phyloP scores from a whole-genome alignment of 2,888 invertebrate species.

The Timema podura region DNA sequence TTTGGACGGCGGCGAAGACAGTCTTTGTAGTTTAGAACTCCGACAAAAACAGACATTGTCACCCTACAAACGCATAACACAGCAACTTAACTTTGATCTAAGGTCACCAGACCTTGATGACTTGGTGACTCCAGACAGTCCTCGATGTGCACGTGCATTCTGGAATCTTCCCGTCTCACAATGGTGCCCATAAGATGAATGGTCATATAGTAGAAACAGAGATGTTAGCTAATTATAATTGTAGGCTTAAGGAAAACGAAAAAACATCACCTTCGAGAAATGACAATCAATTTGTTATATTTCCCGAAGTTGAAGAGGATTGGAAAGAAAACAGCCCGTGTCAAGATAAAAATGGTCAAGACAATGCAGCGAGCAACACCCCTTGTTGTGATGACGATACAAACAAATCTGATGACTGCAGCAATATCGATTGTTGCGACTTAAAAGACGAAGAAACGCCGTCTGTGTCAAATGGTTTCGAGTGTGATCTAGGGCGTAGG shows the following conservation, averaged over 20 bases:
- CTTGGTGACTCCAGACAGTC: slow-evolving; percentile 60
- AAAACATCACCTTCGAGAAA: slow-evolving; percentile 18
- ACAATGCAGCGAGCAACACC: slow-evolving; percentile 17
- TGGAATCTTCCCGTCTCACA: slow-evolving; percentile 47
- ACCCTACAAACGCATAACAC: slow-evolving; percentile 71
- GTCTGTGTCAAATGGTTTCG: slow-evolving; percentile 38
- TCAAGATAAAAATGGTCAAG: slow-evolving; percentile 22
- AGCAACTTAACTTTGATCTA: slow-evolving; percentile 69
- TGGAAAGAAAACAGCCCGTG: slow-evolving; percentile 32
- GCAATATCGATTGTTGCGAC: slow-evolving; percentile 16
- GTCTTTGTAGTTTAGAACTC: slow-evolving; percentile 42
- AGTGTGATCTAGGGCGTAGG: slow-evolving; percentile 42
- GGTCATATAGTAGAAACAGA: too few species aligned
- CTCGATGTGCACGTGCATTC: slow-evolving; percentile 57
- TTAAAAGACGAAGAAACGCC: slow-evolving; percentile 26
- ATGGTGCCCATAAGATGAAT: too few species aligned
- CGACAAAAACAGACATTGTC: slow-evolving; percentile 55
- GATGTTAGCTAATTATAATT: too few species aligned
- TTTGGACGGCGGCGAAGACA: slow-evolving; percentile 37
- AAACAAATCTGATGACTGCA: neutral
- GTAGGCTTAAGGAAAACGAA: slow-evolving; percentile 3
- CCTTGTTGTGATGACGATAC: slow-evolving; percentile 18
- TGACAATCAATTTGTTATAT: slow-evolving; percentile 54
- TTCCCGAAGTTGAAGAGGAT: slow-evolving; percentile 54
- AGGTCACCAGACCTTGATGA: slow-evolving; percentile 67